phyloP scores from a whole-genome alignment of 2,113 vertebrate genomes.

The Gyps fulvus region DNA sequence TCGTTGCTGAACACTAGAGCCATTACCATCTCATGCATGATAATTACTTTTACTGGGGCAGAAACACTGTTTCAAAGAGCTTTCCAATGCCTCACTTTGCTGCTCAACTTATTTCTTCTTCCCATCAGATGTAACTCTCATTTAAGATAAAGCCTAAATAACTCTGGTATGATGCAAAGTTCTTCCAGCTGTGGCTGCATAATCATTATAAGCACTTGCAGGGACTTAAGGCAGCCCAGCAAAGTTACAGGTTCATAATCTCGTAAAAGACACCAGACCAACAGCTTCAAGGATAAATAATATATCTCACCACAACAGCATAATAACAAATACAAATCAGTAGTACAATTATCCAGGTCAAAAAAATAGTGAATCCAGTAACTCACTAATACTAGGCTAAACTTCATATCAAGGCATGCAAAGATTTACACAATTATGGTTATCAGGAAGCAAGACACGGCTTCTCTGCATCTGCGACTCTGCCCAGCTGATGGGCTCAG shows the following conservation, averaged over 20 bases:
- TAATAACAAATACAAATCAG: neutral
- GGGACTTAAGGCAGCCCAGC: neutral
- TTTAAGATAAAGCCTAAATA: neutral
- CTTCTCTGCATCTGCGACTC: neutral
- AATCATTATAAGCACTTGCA: neutral
- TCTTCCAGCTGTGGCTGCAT: neutral
- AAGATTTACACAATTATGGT: neutral
- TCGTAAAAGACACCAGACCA: neutral
- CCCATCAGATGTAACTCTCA: neutral
- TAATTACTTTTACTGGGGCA: neutral
- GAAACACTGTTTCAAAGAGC: neutral
- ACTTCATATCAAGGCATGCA: accelerated
- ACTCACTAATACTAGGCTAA: neutral
- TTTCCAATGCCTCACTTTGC: neutral
- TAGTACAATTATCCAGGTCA: neutral
- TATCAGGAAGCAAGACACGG: neutral
- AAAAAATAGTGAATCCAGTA: neutral
- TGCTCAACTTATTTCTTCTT: neutral
- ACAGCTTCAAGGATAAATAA: neutral
- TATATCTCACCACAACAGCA: neutral
- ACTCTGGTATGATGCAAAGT: neutral
- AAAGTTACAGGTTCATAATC: neutral
- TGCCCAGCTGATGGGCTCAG: neutral
- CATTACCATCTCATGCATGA: neutral
- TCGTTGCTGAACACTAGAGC: neutral